Conservation (phyloP, 2,888 invertebrate species). For the Limnephilus auricula region DNA sequence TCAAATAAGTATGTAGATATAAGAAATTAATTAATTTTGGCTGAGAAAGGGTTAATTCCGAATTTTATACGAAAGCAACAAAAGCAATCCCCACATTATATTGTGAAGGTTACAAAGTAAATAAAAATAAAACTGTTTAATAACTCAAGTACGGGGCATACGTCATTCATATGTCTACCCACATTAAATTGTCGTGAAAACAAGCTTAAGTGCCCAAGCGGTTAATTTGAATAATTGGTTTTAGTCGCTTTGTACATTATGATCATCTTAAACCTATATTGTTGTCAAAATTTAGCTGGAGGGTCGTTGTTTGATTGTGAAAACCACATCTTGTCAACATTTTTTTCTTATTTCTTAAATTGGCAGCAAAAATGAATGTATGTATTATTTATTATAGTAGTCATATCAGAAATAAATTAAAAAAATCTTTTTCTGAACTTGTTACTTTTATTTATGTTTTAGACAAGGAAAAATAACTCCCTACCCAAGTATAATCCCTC, state of each 20-base stretch:
- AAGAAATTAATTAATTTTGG: background rate
- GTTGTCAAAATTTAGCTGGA: background rate
- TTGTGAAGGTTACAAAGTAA: background rate
- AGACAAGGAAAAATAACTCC: too few relatives aligned
- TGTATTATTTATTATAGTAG: slow-evolving; percentile 44
- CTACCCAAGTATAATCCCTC: too few relatives aligned
- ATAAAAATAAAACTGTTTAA: background rate
- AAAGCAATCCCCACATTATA: background rate
- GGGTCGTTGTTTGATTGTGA: background rate
- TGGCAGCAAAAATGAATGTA: slow-evolving; percentile 39
- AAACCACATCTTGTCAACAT: background rate
- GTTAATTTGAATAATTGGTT: background rate
- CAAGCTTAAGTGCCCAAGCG: too few relatives aligned
- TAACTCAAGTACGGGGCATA: too few relatives aligned
- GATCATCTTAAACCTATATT: background rate
- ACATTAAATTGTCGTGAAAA: too few relatives aligned
- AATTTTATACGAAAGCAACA: background rate
- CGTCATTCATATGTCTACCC: too few relatives aligned
- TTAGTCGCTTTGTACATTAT: background rate
- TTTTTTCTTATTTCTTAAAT: background rate
- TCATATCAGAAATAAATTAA: slow-evolving; percentile 46
- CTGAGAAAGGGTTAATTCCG: background rate
- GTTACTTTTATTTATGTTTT: background rate
- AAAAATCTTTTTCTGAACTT: slow-evolving; percentile 6
- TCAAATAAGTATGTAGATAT: background rate